Evolutionary conservation across 2,797 vertebrate genomes (phyloP), one percentile per base, ranked within the genome.

Genomic region (Numenius phaeopus): DNA sequence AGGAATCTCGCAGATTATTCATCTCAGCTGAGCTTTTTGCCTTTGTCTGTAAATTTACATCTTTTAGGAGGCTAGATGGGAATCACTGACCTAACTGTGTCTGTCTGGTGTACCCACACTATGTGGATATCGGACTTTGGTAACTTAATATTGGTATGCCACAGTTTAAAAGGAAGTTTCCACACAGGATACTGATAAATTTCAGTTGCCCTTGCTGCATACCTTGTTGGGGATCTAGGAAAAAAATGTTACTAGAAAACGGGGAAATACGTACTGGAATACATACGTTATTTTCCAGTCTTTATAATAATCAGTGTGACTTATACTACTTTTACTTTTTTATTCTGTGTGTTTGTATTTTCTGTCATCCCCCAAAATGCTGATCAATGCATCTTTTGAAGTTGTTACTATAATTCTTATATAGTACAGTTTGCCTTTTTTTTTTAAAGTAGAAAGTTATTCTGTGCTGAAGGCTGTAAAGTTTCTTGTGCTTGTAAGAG

Each of bases 121-220:
- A 14, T 0, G 7, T 44, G 30, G 4, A 7, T 40, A 18, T 17
- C 42, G 61, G n/a, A 34, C 30, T 64, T 40, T 2, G 21, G 3
- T 59, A n/a, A 44, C 27, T 39, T 22, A 9, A 5, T 29, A 13
- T 17, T 23, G 55, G 20, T 19, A 7, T 39, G 16, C 8, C 1
- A 6, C 32, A 29, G 6, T 44, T 89, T 18, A 27, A 55, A 80
- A 39, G 29, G 6, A 17, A 12, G 14, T 27, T 80, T 77, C 34
- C 12, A 0, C 26, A 39, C 17, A 47, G n/a, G 19, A 32, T 80
- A 16, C 27, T 19, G 24, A 1, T 1, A 3, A 0, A 2, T 40
- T 40, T 75, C 50, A 37, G 27, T 59, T 59, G 37, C 9, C 14
- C 4, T 37, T 76, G 29, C 58, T 57, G 7, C 11, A 12, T 26